A percentile compares a stretch with the other conserved stretches of the same genome.
phyloP scores from a whole-genome alignment of 2,888 invertebrate genomes.

The Melanchra persicariae region DNA sequence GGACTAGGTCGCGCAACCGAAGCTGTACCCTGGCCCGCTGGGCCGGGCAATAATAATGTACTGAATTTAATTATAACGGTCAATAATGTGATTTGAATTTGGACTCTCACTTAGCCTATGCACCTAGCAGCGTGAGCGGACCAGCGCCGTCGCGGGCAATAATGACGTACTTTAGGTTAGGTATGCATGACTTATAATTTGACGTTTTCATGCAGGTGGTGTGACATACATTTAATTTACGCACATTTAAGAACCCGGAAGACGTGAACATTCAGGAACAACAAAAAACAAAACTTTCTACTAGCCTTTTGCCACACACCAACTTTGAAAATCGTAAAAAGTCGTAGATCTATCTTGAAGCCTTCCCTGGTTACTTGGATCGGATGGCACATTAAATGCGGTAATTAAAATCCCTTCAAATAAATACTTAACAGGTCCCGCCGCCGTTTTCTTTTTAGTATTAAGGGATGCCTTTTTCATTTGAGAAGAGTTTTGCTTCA shows the following conservation, averaged over 20 bases:
- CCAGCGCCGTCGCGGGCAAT: too few relatives aligned
- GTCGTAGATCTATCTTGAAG: slow-evolving; percentile 59
- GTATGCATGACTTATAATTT: too few relatives aligned
- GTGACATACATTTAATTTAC: too few relatives aligned
- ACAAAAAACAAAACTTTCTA: slow-evolving; percentile 21
- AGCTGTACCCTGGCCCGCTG: too few relatives aligned
- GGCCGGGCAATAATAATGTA: too few relatives aligned
- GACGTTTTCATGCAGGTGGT: too few relatives aligned
- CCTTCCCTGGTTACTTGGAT: slow-evolving; percentile 47
- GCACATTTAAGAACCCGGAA: neutral
- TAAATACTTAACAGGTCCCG: slow-evolving; percentile 73
- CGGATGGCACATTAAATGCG: slow-evolving; percentile 66
- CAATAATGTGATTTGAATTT: too few relatives aligned
- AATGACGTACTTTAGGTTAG: too few relatives aligned
- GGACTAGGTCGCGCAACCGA: too few relatives aligned
- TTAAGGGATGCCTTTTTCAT: slow-evolving; percentile 36
- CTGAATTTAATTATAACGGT: too few relatives aligned
- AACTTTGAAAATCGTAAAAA: slow-evolving; percentile 60
- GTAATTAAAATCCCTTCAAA: slow-evolving; percentile 73
- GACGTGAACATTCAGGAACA: neutral
- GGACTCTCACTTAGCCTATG: too few relatives aligned
- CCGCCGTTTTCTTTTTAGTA: slow-evolving; percentile 73
- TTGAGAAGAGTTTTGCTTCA: neutral
- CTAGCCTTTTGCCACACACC: slow-evolving; percentile 3
- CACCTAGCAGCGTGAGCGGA: too few relatives aligned